These are phyloP conservation scores for Podargus strigoides DNA, from an alignment of 2,797 vertebrate genomes.

Conservation along the genomic window DNA sequence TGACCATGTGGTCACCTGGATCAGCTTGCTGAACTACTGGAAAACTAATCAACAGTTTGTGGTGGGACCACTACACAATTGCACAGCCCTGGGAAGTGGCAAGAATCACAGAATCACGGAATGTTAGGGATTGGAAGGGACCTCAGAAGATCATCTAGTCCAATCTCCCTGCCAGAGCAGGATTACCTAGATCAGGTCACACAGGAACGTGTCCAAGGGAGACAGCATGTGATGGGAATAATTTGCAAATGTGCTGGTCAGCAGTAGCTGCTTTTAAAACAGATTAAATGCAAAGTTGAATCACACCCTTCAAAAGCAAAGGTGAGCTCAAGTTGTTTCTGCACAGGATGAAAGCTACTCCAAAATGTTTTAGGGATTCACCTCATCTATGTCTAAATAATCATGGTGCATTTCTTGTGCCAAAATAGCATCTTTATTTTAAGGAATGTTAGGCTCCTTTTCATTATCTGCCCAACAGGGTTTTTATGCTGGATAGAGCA, in stretches of 20 bases:
- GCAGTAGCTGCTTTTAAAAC: not conserved
- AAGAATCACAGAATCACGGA: too few species aligned
- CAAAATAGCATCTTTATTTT: not conserved
- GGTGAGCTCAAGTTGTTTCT: not conserved
- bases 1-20: not conserved
- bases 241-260: not conserved
- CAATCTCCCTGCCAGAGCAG: too few species aligned
- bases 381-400: not conserved
- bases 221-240: not conserved
- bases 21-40: not conserved
- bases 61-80: not conserved
- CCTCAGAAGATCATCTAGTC: too few species aligned
- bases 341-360: not conserved
- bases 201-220: too few species aligned
- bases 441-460: not conserved
- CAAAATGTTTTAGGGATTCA: not conserved
- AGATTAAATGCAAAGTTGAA: not conserved
- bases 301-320: not conserved
- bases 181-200: too few species aligned
- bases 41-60: not conserved
- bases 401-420: not conserved
- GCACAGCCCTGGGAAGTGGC: not conserved
- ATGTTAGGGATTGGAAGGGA: too few species aligned
- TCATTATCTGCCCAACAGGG: not conserved
- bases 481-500: not conserved